Conservation (phyloP, 2,888 invertebrate genomes). For the Zygogramma bicolorata region DNA sequence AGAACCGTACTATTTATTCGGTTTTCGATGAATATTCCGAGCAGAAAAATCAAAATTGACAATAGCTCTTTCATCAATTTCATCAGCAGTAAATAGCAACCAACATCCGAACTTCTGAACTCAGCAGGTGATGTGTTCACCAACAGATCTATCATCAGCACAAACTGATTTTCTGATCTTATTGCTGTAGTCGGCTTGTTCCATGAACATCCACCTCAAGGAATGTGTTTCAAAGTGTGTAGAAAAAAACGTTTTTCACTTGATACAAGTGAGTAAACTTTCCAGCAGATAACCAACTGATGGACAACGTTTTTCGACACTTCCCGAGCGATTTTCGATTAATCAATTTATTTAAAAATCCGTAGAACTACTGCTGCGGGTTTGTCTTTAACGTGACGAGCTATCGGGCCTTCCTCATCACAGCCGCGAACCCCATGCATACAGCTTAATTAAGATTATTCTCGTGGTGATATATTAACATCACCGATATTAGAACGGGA, state of each 20-base stretch:
- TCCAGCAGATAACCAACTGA: neutral
- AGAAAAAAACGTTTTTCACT: neutral
- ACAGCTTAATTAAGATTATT: slow-evolving; percentile 37
- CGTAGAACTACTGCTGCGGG: slow-evolving; percentile 22
- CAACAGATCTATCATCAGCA: too few species aligned
- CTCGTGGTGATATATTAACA: slow-evolving; percentile 31
- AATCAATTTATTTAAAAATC: slow-evolving; percentile 33
- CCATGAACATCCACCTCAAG: too few species aligned
- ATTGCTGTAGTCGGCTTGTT: too few species aligned
- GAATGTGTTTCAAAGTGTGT: too few species aligned
- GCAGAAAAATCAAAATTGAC: too few species aligned
- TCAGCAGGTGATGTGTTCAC: too few species aligned
- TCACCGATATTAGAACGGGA: slow-evolving; percentile 19
- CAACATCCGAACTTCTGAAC: too few species aligned
- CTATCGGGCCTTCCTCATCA: slow-evolving; percentile 16
- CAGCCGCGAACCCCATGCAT: slow-evolving; percentile 14
- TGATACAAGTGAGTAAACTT: neutral
- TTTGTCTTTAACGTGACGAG: slow-evolving; percentile 29
- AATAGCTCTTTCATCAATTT: too few species aligned
- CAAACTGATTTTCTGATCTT: too few species aligned
- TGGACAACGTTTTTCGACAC: neutral
- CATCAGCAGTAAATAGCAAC: too few species aligned
- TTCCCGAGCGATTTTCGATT: slow-evolving; percentile 26
- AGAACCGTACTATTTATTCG: too few species aligned
- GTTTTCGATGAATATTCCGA: too few species aligned